Base-by-base conservation (phyloP, 1,140 invertebrate species). In the Drosophila punjabiensis region DNA sequence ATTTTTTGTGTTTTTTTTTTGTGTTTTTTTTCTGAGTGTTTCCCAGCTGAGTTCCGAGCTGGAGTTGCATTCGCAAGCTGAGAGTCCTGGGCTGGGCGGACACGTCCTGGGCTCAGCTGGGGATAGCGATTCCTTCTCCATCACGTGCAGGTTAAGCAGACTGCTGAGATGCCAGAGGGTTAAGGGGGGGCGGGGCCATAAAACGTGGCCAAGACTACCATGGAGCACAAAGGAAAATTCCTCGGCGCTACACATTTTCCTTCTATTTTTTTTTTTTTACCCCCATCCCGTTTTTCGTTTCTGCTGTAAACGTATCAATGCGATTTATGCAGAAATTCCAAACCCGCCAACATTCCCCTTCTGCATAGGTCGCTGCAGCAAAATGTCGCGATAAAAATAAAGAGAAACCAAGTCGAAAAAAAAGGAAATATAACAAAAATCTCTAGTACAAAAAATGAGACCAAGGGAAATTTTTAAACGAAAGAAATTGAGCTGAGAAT, bases 261-360 rank as follows among this genome's bases (percentile, higher is more conserved):
- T n/a, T n/a, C n/a, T n/a, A n/a, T n/a, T n/a, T 4, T n/a, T 11
- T 13, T 14, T 28, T 2, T 32, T 67, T 41, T 30, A 32, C 13
- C 35, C 13, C 13, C 35, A 11, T 13, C 35, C 35, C 0, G 16
- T n/a, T 48, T 32, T 28, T 24, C 24, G 11, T 18, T 47, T 13
- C 14, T 37, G 30, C 9, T 47, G 50, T 66, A 70, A 75, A 78
- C 79, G 81, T 88, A 88, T 88, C 84, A 84, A 88, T 88, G 84
- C 84, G 81, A 88, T 88, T 88, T 88, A 88, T 88, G 84, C 84
- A 88, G 84, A 70, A 79, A 67, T 76, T 58, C 39, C 62, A 76
- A 63, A 66, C 62, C 47, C 71, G 18, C 39, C 60, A 50, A 73
- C 56, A 70, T 62, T 60, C 24, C 24, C 39, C 47, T 6, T 14